phyloP scores from a whole-genome alignment of 2,888 invertebrate genomes.

The Agrochola circellaris region DNA sequence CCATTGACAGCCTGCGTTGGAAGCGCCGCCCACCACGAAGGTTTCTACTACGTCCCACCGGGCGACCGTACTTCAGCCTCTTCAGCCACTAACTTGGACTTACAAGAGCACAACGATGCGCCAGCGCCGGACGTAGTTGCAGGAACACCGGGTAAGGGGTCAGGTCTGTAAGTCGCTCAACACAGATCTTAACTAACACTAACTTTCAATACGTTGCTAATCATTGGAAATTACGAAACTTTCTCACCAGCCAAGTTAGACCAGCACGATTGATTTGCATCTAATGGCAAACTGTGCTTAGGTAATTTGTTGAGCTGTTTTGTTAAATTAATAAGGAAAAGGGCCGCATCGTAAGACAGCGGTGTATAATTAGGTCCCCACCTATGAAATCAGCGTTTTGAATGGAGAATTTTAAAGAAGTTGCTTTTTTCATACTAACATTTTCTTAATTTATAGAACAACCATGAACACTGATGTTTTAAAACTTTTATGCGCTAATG shows the following conservation, averaged over 20 bases:
- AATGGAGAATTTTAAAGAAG: no score
- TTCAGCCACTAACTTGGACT: conserved; percentile 91
- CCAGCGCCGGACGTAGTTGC: conserved; percentile 95
- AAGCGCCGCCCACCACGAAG: conserved; percentile 86
- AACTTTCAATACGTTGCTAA: neutral
- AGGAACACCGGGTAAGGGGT: conserved; percentile 91
- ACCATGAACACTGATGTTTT: no score
- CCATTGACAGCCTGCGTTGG: conserved; percentile 95
- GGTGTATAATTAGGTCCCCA: no score
- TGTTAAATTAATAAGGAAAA: neutral
- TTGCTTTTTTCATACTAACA: no score
- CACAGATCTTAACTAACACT: conserved; percentile 6
- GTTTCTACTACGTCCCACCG: conserved; percentile 89
- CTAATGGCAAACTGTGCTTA: no score
- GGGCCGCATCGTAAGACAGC: neutral
- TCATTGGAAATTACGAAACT: neutral
- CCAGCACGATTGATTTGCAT: neutral
- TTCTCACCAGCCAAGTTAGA: neutral
- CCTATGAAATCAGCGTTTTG: no score
- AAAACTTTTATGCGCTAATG: no score
- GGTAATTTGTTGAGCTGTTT: neutral
- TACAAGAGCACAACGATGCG: conserved; percentile 89
- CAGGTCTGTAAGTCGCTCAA: conserved; percentile 46
- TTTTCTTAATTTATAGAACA: no score
- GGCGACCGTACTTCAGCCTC: conserved; percentile 91